Base-by-base conservation (phyloP, 1,140 invertebrate species). In the Caenorhabditis inopinata region DNA sequence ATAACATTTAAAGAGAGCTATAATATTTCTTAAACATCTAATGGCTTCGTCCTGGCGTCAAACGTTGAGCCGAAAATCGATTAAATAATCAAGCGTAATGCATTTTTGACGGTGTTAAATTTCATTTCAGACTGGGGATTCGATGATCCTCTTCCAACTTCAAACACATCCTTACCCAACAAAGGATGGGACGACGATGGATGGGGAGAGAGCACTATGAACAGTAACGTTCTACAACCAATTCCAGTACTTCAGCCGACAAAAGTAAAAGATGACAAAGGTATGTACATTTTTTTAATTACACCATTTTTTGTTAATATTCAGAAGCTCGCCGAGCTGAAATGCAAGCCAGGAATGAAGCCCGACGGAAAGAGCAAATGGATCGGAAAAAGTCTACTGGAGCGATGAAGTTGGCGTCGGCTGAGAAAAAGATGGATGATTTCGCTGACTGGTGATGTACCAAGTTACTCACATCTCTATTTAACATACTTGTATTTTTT, bases 391-490 rank as follows among this genome's bases (percentile, higher is more conserved):
- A 73, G 46, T 79, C 83, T 14, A 14, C 47, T 16, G 83, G 83
- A 16, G 83, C 83, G 9, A 84, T 84, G 82, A 84, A 84, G 48
- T 68, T 84, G 68, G 78, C 62, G 12, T 47, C 62, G 7, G 73
- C 27, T 16, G 38, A 51, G n/a, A 51, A 73, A n/a, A 73, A 73
- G 51, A 58, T 58, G 42, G 78, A 79, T 9, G 78, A 79, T 49
- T 79, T 79, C 46, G 62, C 78, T 2, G 68, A 79, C 35, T 79
- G 78, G 78, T 79, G 35, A 32, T 73, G 35, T 11, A 42, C 29
- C 7, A 25, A 4, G 11, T 2, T n/a, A 1, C 11, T 1, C 14
- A 32, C 18, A 38, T 29, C 25, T 4, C 38, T 68, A 14, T 29
- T 11, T 42, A 38, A 6, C 12, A 35, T 68, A 68, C 58, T 68